phyloP scores from a whole-genome alignment of 2,113 vertebrate species.

The Chunga burmeisteri region DNA sequence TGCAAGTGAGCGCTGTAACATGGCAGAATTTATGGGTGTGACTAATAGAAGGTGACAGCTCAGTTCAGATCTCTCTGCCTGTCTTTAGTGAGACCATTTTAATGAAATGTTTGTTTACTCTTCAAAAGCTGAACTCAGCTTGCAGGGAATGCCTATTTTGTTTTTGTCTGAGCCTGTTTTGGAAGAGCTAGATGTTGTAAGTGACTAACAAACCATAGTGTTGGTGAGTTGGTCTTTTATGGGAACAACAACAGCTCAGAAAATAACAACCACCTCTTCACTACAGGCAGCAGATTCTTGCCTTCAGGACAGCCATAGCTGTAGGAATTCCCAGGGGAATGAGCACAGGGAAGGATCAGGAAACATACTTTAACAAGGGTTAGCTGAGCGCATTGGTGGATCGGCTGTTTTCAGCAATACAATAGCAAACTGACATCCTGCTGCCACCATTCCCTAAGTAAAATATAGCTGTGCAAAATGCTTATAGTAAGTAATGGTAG shows the following conservation, averaged over 20 bases:
- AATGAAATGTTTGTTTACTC: conserved; percentile 74
- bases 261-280: conserved; percentile 52
- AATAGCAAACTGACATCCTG: background rate
- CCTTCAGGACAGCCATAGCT: conserved; percentile 46
- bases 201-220: conserved; percentile 17
- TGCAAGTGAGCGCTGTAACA: conserved; percentile 48
- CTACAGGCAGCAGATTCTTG: conserved; percentile 56
- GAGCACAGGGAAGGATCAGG: conserved; percentile 27
- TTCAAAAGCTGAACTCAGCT: conserved; percentile 59
- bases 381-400: background rate
- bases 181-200: conserved; percentile 58
- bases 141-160: conserved; percentile 21
- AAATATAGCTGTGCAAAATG: background rate
- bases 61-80: conserved; percentile 67
- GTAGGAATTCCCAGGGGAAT: conserved; percentile 52
- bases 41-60: conserved; percentile 76
- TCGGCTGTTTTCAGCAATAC: conserved; percentile 22
- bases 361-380: conserved; percentile 41
- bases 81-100: conserved; percentile 67
- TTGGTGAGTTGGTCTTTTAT: conserved; percentile 52
- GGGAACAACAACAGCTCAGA: conserved; percentile 38
- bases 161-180: conserved; percentile 55
- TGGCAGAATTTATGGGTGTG: conserved; percentile 68
- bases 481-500: background rate
- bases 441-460: background rate